These are phyloP conservation scores for Cheilosia pagana DNA, from an alignment of 2,888 invertebrate species.

Conservation along the genomic window DNA sequence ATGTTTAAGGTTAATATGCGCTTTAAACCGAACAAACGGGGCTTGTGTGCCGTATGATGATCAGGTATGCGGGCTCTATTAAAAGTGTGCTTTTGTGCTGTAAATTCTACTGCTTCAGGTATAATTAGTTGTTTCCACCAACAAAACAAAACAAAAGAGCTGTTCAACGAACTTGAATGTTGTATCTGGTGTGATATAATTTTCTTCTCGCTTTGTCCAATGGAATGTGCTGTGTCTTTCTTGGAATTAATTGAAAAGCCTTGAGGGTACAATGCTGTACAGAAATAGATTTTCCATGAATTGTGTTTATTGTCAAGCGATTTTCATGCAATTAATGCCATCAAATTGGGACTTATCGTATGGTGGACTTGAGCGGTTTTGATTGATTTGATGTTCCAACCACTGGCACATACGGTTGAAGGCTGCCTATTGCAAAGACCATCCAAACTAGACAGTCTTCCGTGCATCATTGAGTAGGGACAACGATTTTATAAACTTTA, in stretches of 20 bases:
- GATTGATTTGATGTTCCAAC: neutral
- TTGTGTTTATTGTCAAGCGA: conserved; percentile 7
- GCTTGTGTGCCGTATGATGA: conserved; percentile 5
- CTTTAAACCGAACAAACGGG: conserved; percentile 8
- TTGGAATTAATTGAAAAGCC: conserved; percentile 17
- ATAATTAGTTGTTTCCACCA: neutral
- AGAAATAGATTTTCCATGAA: neutral
- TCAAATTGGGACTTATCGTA: conserved; percentile 36
- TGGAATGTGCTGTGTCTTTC: conserved; percentile 26
- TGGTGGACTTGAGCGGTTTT: neutral
- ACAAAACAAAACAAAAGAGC: conserved; percentile 45
- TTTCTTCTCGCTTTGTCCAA: neutral
- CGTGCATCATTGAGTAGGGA: too few relatives aligned
- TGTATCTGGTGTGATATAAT: neutral
- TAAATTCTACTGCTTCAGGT: too few relatives aligned
- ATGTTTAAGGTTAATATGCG: neutral
- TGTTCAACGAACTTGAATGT: conserved; percentile 26
- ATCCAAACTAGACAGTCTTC: too few relatives aligned
- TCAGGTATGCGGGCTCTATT: too few relatives aligned
- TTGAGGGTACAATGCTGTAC: conserved; percentile 2
- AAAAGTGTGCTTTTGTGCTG: too few relatives aligned
- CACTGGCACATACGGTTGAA: too few relatives aligned
- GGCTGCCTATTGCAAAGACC: too few relatives aligned
- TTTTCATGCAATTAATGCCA: conserved; percentile 14
- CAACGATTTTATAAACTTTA: too few relatives aligned